A percentile compares a stretch with the other conserved stretches of the same genome.
Evolutionary conservation across 2,113 vertebrate genomes (phyloP).

Genomic region (Camelus bactrianus): DNA sequence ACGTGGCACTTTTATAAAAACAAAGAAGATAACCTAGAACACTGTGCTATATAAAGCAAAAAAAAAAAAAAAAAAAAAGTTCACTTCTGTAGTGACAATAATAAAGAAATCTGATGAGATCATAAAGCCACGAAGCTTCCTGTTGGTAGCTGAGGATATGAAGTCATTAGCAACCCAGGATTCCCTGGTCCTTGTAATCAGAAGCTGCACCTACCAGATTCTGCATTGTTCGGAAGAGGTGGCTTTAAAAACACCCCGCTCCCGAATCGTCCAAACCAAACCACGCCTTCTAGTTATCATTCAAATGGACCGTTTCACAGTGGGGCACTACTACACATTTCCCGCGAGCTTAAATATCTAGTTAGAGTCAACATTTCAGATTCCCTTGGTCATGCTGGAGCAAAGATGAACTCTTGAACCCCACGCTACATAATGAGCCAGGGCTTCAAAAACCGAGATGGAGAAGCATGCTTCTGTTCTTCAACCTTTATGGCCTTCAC

Average conservation of each 20-base stretch:
- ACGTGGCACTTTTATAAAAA: slow-evolving; percentile 59
- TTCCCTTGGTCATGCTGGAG: slow-evolving; percentile 48
- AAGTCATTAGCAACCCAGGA: slow-evolving; percentile 76
- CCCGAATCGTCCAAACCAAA: slow-evolving; percentile 33
- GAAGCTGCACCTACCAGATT: slow-evolving; percentile 71
- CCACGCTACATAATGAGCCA: slow-evolving; percentile 49
- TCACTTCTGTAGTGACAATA: slow-evolving; percentile 70
- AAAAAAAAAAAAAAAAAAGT: slow-evolving; percentile 44
- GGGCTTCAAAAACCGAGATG: slow-evolving; percentile 31
- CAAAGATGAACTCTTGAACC: slow-evolving; percentile 86
- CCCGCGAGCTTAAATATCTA: slow-evolving; percentile 42
- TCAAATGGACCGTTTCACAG: slow-evolving; percentile 67
- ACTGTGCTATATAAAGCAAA: not conserved
- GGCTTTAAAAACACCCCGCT: slow-evolving; percentile 72
- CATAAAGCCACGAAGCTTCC: slow-evolving; percentile 69
- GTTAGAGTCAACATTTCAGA: slow-evolving; percentile 30
- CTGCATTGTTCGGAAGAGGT: slow-evolving; percentile 75
- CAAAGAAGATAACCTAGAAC: slow-evolving; percentile 56
- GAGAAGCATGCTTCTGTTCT: slow-evolving; percentile 54
- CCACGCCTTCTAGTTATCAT: slow-evolving; percentile 81
- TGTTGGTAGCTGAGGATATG: slow-evolving; percentile 61
- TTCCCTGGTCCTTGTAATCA: slow-evolving; percentile 56
- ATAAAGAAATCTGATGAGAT: slow-evolving; percentile 58
- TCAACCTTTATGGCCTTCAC: slow-evolving; percentile 38
- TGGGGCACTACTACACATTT: slow-evolving; percentile 5